phyloP scores from a whole-genome alignment of 2,113 vertebrate species.

The Brevimyrus niger region DNA sequence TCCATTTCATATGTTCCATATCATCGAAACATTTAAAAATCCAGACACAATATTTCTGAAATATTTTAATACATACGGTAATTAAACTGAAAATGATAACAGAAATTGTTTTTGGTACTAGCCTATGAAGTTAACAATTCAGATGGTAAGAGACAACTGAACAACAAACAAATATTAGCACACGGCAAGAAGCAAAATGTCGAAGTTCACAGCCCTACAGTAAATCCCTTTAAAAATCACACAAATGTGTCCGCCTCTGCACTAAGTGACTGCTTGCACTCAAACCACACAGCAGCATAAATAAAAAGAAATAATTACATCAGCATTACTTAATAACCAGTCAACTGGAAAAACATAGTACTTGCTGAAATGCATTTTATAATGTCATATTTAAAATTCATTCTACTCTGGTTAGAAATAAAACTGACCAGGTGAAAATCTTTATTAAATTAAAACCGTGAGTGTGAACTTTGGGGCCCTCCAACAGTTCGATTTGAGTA shows the following conservation, averaged over 20 bases:
- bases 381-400: constrained; percentile 55
- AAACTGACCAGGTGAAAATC: constrained; percentile 8
- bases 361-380: constrained; percentile 35
- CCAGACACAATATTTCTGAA: constrained; percentile 37
- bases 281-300: constrained; percentile 39
- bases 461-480: background rate
- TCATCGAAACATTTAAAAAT: background rate
- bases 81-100: constrained; percentile 37
- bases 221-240: constrained; percentile 58
- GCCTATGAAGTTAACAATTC: constrained; percentile 57
- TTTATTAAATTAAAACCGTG: background rate
- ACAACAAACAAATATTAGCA: constrained; percentile 37
- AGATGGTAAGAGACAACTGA: constrained; percentile 48
- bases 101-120: constrained; percentile 54
- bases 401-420: background rate
- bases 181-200: constrained; percentile 46
- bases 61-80: constrained; percentile 59
- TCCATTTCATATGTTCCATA: background rate
- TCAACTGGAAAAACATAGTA: background rate
- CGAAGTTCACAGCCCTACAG: constrained; percentile 36
- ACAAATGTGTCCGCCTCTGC: constrained; percentile 35
- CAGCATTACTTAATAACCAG: background rate
- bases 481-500: background rate
- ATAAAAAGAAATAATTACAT: constrained; percentile 54
- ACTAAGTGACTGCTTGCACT: constrained; percentile 13